phyloP scores from a whole-genome alignment of 1,140 invertebrate genomes.

The Platorchestia sp. region DNA sequence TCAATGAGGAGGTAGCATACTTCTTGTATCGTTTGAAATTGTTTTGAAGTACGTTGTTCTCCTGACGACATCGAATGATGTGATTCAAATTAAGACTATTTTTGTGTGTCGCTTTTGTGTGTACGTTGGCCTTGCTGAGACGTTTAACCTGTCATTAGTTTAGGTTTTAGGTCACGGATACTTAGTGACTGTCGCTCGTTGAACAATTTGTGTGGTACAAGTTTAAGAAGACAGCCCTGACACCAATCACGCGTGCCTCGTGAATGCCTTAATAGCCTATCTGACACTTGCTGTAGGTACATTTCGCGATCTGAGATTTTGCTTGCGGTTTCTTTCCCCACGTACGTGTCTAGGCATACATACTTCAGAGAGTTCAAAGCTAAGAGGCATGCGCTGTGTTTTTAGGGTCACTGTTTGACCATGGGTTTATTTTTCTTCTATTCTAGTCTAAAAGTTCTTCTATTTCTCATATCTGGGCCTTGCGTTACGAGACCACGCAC shows the following conservation, averaged over 20 bases:
- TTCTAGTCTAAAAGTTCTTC: background rate
- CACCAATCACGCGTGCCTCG: constrained; percentile 19
- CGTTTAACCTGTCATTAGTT: background rate
- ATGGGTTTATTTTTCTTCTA: background rate
- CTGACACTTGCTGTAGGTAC: constrained; percentile 8
- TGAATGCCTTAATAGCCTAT: constrained; percentile 7
- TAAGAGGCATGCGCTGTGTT: background rate
- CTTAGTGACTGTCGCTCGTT: background rate
- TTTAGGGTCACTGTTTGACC: background rate
- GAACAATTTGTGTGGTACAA: background rate
- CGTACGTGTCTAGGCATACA: background rate
- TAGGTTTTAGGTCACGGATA: background rate
- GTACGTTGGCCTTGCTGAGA: background rate
- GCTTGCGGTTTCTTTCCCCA: background rate
- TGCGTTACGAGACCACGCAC: background rate
- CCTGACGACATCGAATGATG: background rate
- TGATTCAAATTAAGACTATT: background rate
- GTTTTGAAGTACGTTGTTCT: background rate
- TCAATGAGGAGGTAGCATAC: background rate
- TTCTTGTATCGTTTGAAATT: background rate
- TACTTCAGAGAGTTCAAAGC: background rate
- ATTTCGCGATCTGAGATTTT: background rate
- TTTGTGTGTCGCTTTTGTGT: background rate
- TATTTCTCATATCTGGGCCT: background rate
- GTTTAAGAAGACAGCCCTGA: background rate